Percentiles rank a stretch among this genome's conserved stretches.
These are phyloP conservation scores for Tragulus kanchil DNA, from an alignment of 2,113 vertebrate genomes.

Conservation along the genomic window DNA sequence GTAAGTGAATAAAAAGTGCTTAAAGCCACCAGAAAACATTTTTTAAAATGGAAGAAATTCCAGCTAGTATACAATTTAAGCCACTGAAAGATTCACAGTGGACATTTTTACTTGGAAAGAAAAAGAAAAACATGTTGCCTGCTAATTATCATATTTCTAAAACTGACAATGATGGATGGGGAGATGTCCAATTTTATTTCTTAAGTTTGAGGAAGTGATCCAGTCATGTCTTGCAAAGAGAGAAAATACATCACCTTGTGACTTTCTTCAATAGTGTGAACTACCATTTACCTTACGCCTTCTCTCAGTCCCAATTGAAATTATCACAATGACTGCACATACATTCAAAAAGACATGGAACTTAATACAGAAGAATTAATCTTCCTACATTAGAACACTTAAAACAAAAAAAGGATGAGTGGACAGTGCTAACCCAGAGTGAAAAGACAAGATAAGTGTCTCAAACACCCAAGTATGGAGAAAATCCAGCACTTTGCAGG, in stretches of 20 bases:
- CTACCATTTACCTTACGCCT: neutral
- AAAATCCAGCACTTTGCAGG: slow-evolving; percentile 67
- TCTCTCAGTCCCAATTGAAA: neutral
- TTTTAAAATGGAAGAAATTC: neutral
- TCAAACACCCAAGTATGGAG: neutral
- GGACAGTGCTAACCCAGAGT: slow-evolving; percentile 64
- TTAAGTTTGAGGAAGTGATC: neutral
- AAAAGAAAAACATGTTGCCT: neutral
- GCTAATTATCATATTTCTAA: neutral
- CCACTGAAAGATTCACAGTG: neutral
- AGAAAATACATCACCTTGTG: neutral
- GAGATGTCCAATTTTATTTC: neutral
- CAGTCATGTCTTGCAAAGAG: neutral
- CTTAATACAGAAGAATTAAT: slow-evolving; percentile 56
- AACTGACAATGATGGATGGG: neutral
- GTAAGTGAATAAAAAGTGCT: neutral
- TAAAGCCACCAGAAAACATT: slow-evolving; percentile 13
- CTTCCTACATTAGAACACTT: slow-evolving; percentile 3
- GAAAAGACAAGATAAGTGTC: slow-evolving; percentile 68
- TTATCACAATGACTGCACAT: neutral
- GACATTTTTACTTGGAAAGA: neutral
- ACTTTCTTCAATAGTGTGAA: slow-evolving; percentile 2
- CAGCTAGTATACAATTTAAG: slow-evolving; percentile 4
- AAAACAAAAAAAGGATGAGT: slow-evolving; percentile 61
- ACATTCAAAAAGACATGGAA: neutral